A percentile compares a stretch with the other conserved stretches of the same genome.
phyloP scores from a whole-genome alignment of 92 coral and sea anemone genomes.

The Parazoanthus atlanticus region DNA sequence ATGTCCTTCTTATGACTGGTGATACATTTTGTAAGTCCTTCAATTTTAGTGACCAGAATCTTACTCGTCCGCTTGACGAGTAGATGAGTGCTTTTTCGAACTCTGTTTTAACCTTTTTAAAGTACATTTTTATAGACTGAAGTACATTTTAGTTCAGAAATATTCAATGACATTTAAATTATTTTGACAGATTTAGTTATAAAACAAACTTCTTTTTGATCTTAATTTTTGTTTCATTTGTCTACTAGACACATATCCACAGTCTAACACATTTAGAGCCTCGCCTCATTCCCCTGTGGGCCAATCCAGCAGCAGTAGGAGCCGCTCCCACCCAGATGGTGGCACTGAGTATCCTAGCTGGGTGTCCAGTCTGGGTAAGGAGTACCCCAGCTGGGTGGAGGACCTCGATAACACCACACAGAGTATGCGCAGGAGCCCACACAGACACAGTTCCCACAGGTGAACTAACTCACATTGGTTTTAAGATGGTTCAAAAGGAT shows the following conservation, averaged over 20 bases:
- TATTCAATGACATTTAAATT: too few relatives aligned
- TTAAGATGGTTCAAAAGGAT: neutral
- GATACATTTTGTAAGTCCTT: too few relatives aligned
- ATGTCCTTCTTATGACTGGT: too few relatives aligned
- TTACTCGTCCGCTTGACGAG: too few relatives aligned
- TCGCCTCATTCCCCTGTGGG: constrained; percentile 39
- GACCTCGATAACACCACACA: constrained; percentile 77
- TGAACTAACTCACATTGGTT: neutral
- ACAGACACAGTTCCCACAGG: constrained; percentile 28
- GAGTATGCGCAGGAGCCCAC: constrained; percentile 7
- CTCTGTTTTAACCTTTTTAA: too few relatives aligned
- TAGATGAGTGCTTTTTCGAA: too few relatives aligned
- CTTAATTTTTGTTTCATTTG: neutral
- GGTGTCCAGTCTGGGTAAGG: constrained; percentile 87
- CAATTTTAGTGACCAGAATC: too few relatives aligned
- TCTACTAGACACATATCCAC: constrained; percentile 16
- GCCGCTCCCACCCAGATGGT: constrained; percentile 50
- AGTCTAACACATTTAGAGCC: constrained; percentile 26
- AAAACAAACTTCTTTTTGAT: neutral
- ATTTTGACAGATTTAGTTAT: neutral
- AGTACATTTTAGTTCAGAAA: too few relatives aligned
- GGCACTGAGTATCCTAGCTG: constrained; percentile 87
- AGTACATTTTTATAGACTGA: too few relatives aligned
- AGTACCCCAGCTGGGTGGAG: constrained; percentile 98
- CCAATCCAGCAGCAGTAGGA: constrained; percentile 7